A percentile compares a stretch with the other conserved stretches of the same genome.
These are phyloP conservation scores for Siniperca scherzeri DNA, from an alignment of 2,797 vertebrate genomes.

Conservation along the genomic window DNA sequence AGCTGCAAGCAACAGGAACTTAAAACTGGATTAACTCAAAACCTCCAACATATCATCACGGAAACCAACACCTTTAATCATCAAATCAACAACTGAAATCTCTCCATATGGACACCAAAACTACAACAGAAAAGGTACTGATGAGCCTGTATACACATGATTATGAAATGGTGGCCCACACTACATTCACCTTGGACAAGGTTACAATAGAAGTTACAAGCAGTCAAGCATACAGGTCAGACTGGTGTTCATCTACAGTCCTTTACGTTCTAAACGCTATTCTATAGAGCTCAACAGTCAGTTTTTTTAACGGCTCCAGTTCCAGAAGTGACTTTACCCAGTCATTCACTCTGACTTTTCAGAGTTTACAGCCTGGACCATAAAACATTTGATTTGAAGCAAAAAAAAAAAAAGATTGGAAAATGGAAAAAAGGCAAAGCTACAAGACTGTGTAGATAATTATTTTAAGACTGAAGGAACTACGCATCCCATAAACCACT, in stretches of 20 bases:
- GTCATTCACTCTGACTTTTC: too few species aligned
- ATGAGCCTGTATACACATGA: not conserved
- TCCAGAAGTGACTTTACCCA: too few species aligned
- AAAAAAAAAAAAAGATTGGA: too few species aligned
- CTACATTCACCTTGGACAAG: conserved; percentile 69
- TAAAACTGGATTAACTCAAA: not conserved
- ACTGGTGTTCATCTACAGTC: not conserved
- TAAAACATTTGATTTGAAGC: too few species aligned
- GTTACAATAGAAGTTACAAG: conserved; percentile 41
- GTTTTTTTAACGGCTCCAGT: too few species aligned
- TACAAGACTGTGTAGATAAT: too few species aligned
- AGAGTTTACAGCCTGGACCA: too few species aligned
- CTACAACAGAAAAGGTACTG: not conserved
- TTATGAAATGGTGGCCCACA: conserved; percentile 55
- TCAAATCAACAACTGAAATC: not conserved
- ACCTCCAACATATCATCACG: not conserved
- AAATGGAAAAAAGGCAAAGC: too few species aligned
- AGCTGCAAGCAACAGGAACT: not conserved
- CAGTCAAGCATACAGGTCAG: conserved; percentile 22
- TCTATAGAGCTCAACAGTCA: too few species aligned
- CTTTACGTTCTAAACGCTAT: too few species aligned
- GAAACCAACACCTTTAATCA: not conserved
- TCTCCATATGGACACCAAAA: not conserved
- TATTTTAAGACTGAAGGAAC: too few species aligned
- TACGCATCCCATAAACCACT: too few species aligned